Evolutionary conservation across 2,113 vertebrate genomes (phyloP).

Genomic region (Dissostichus mawsoni): DNA sequence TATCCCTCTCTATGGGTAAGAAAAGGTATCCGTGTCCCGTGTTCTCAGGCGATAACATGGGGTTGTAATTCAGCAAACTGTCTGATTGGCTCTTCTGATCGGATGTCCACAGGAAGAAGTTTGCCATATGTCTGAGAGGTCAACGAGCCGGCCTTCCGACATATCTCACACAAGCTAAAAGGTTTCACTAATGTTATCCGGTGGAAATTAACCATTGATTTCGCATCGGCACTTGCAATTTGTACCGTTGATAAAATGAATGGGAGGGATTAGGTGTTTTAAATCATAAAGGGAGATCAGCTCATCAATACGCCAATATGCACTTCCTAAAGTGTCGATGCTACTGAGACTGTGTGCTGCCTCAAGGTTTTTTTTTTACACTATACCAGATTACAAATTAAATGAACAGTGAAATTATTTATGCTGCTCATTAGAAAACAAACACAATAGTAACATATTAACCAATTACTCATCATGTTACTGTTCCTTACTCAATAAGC

Average conservation of each 20-base stretch:
- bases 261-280: conserved; percentile 70
- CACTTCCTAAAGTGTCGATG: conserved; percentile 35
- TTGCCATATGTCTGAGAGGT: conserved; percentile 42
- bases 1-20: neutral
- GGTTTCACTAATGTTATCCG: conserved; percentile 73
- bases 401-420: neutral
- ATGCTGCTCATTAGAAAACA: neutral
- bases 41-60: neutral
- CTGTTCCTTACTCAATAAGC: neutral
- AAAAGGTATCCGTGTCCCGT: neutral
- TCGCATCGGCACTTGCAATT: conserved; percentile 57
- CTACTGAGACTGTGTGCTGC: neutral
- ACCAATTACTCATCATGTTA: neutral
- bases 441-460: neutral
- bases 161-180: conserved; percentile 67
- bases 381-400: neutral
- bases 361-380: neutral
- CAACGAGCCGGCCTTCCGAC: conserved; percentile 35
- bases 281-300: conserved; percentile 76
- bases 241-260: conserved; percentile 68
- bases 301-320: conserved; percentile 62
- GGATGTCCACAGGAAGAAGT: conserved; percentile 27
- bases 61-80: neutral
- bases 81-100: conserved; percentile 22
- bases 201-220: conserved; percentile 81